These are phyloP conservation scores for Ptilorrhoa leucosticta DNA, from an alignment of 2,113 vertebrate species.

Conservation along the genomic window DNA sequence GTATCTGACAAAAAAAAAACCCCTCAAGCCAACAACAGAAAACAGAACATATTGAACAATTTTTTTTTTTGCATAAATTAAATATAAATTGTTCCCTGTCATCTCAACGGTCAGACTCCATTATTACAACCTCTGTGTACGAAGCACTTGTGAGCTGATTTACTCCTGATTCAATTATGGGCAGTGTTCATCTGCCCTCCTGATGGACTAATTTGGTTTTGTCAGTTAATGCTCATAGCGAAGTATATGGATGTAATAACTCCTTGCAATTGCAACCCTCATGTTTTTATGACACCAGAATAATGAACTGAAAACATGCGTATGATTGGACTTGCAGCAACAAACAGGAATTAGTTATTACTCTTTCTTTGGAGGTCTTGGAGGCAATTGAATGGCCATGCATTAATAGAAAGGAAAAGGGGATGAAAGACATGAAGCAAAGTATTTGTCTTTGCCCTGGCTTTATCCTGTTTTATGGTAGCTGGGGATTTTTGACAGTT, in stretches of 20 bases:
- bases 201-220: conserved; percentile 4
- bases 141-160: background rate
- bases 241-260: background rate
- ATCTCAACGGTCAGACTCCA: background rate
- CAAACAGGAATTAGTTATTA: background rate
- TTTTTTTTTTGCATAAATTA: background rate
- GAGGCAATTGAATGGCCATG: background rate
- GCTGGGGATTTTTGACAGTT: background rate
- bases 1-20: background rate
- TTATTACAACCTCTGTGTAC: background rate
- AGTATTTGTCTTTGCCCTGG: background rate
- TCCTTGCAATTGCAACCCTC: background rate
- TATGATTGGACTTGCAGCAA: background rate
- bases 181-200: background rate
- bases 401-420: background rate
- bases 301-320: background rate
- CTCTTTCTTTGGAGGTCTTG: background rate
- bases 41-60: background rate
- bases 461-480: background rate
- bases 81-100: background rate
- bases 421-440: background rate
- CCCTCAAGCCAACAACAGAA: background rate
- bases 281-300: background rate
- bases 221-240: background rate
- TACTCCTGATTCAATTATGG: conserved; percentile 26